phyloP scores from a whole-genome alignment of 2,888 invertebrate species.

The Heliconius sara region DNA sequence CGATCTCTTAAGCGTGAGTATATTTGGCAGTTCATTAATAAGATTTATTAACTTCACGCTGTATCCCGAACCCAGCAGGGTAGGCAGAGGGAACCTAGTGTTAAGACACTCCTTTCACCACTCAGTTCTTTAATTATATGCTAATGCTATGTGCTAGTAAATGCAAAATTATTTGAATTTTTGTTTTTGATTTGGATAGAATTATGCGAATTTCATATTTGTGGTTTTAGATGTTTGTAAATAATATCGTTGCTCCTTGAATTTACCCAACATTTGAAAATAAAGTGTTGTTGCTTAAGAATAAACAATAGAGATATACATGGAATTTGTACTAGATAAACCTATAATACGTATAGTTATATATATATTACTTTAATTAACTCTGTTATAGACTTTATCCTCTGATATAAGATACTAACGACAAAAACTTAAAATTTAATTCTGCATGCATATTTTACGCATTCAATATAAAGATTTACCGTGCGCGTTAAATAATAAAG shows the following conservation, averaged over 20 bases:
- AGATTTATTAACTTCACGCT: background rate
- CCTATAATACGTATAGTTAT: too few species aligned
- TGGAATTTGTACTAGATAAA: background rate
- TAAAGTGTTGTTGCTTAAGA: background rate
- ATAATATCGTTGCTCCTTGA: background rate
- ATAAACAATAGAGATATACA: background rate
- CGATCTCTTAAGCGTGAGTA: conserved; percentile 88
- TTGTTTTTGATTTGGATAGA: too few species aligned
- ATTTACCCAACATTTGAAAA: background rate
- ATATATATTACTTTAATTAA: background rate
- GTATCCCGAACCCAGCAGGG: background rate
- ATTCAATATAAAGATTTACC: conserved; percentile 9
- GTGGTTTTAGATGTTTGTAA: too few species aligned
- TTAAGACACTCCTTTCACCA: background rate
- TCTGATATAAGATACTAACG: background rate
- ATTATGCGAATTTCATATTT: too few species aligned
- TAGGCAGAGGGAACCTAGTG: background rate
- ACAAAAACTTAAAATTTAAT: background rate
- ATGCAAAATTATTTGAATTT: too few species aligned
- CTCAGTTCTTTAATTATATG: background rate
- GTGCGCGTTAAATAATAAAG: conserved; percentile 38
- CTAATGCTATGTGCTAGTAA: too few species aligned
- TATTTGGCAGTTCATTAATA: background rate
- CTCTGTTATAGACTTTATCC: background rate
- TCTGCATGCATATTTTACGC: background rate